Conservation (phyloP, 2,113 vertebrate species). For the Nansenia antarctica region DNA sequence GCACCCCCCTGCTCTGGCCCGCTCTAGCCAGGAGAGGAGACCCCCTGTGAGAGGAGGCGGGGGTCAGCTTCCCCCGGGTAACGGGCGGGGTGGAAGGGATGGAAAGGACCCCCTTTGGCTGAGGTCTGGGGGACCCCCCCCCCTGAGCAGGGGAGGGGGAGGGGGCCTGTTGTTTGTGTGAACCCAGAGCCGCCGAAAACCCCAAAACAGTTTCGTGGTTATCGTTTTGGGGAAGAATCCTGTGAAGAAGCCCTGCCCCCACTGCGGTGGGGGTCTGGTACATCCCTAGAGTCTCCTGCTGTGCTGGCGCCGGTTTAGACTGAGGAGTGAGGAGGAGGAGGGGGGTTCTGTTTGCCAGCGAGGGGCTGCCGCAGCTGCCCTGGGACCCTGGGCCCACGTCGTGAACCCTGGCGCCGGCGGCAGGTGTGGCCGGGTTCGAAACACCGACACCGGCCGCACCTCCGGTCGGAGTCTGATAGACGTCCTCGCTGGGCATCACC, state of each 20-base stretch:
- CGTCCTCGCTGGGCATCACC: conserved; percentile 65
- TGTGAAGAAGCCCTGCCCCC: conserved; percentile 51
- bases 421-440: not conserved
- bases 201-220: conserved; percentile 26
- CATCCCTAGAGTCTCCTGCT: conserved; percentile 64
- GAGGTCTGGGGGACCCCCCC: conserved; percentile 21
- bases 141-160: conserved; percentile 42
- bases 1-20: conserved; percentile 56
- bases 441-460: conserved; percentile 29
- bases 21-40: conserved; percentile 71
- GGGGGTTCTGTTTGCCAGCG: conserved; percentile 26
- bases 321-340: conserved; percentile 25
- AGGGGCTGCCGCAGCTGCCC: conserved; percentile 25
- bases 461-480: conserved; percentile 76
- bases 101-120: not conserved
- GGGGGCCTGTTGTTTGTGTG: not conserved
- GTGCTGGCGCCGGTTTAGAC: conserved; percentile 51
- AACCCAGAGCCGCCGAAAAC: too few species aligned
- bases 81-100: conserved; percentile 41
- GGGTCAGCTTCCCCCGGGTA: conserved; percentile 58
- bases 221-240: conserved; percentile 53
- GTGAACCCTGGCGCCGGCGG: not conserved
- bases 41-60: conserved; percentile 52
- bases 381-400: not conserved
- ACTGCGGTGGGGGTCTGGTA: conserved; percentile 72